Evolutionary conservation across 2,888 invertebrate genomes (phyloP).

Genomic region (Allacma fusca): DNA sequence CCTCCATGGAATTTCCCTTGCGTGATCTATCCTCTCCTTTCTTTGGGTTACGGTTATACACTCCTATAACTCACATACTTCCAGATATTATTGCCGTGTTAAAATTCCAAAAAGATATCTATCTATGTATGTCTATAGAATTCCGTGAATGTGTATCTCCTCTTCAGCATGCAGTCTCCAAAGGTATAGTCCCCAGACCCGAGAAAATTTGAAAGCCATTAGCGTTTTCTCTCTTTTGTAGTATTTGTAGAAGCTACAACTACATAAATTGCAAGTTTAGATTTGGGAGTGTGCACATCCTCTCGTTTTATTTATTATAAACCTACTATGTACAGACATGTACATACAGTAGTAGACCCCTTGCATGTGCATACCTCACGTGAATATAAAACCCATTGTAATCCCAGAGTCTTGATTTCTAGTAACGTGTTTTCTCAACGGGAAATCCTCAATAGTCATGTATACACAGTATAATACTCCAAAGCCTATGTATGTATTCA

Average conservation of each 20-base stretch:
- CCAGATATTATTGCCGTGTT: no score
- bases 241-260: neutral
- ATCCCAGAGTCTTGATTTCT: neutral
- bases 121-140: no score
- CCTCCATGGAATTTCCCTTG: constrained; percentile 12
- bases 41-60: neutral
- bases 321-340: neutral
- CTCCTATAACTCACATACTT: no score
- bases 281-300: constrained; percentile 22
- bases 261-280: constrained; percentile 27
- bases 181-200: neutral
- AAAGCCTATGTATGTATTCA: no score
- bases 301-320: constrained; percentile 18
- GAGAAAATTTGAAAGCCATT: constrained; percentile 1
- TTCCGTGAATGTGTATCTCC: no score
- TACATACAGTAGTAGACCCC: neutral
- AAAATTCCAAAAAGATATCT: no score
- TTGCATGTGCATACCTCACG: neutral
- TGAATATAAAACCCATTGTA: neutral
- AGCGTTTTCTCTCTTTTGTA: neutral
- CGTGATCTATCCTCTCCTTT: constrained; percentile 3
- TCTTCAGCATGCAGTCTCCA: no score
- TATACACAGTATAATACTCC: neutral
- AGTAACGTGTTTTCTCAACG: neutral
- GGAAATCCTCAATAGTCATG: neutral